Evolutionary conservation across 2,888 invertebrate genomes (phyloP), one percentile per base, ranked within the genome.

Genomic region (Harpagoxenus sublaevis): DNA sequence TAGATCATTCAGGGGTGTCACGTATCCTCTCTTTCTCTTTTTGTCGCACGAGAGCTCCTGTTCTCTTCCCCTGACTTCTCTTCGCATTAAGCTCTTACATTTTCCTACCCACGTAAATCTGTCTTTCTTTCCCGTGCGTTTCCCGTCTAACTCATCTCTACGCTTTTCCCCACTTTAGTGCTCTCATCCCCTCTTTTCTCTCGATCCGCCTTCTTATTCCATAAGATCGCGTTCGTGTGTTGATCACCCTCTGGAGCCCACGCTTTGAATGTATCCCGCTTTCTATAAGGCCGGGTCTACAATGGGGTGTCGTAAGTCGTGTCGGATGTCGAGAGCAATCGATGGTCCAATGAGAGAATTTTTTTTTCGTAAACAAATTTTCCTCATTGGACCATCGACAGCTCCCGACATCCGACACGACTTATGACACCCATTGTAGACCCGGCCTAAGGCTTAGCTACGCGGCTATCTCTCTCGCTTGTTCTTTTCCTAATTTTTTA

Each of bases 191-290:
- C 48, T 65, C 57, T 42, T 10, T 63, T 65, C 48, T 31, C 65
- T 15, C 79, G 35, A 71, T 60, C 71, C 63, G 23, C 42, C 65
- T 45, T 70, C 57, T 75, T 66, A 31, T 39, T 55, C 39, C 31
- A 62, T 35, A 12, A 18, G 3, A 53, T 74, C 39, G 12, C 18
- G 18, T 42, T 28, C 28, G 3, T 28, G 15, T n/a, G 82, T 63
- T 74, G 42, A 63, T 62, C 62, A 51, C 45, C 45, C 31, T 28
- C 57, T 23, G 42, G 51, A 63, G 48, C 12, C 2, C 5, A 6
- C 10, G 51, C 60, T 62, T 31, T 35, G 39, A n/a, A 63, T 53
- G n/a, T 45, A 45, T 63, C 39, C 28, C 12, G 10, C 12, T 45
- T 78, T 65, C 53, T 45, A 4, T 15, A 45, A 57, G 23, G 23